Conservation (phyloP, 2,113 vertebrate genomes). For the Vidua macroura region DNA sequence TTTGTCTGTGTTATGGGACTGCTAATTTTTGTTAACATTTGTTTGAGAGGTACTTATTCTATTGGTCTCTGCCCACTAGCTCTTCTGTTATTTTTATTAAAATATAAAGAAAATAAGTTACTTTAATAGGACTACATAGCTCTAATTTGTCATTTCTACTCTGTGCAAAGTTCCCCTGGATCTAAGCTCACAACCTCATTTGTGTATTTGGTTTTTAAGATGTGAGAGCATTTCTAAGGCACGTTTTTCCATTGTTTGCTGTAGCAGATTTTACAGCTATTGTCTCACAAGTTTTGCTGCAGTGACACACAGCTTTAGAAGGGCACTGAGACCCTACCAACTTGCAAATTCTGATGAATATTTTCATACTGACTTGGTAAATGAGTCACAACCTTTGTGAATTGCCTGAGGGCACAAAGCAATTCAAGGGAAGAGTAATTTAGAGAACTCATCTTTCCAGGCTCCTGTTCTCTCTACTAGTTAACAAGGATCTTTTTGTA, state of each 20-base stretch:
- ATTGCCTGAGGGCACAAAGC: neutral
- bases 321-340: neutral
- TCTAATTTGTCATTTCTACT: neutral
- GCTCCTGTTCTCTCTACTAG: neutral
- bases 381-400: constrained; percentile 6
- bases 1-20: neutral
- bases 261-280: neutral
- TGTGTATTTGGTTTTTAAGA: neutral
- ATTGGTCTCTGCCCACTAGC: neutral
- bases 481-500: constrained; percentile 8
- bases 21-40: neutral
- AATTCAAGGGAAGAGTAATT: constrained; percentile 7
- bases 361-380: constrained; percentile 9
- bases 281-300: neutral
- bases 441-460: neutral
- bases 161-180: neutral
- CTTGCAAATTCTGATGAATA: neutral
- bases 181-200: neutral
- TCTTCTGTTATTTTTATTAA: neutral
- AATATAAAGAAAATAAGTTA: neutral
- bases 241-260: neutral
- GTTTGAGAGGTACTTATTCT: neutral
- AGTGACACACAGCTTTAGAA: neutral
- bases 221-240: neutral
- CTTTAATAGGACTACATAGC: neutral